Evolutionary conservation across 1,140 invertebrate genomes (phyloP).

Genomic region (Aculops lycopersici): DNA sequence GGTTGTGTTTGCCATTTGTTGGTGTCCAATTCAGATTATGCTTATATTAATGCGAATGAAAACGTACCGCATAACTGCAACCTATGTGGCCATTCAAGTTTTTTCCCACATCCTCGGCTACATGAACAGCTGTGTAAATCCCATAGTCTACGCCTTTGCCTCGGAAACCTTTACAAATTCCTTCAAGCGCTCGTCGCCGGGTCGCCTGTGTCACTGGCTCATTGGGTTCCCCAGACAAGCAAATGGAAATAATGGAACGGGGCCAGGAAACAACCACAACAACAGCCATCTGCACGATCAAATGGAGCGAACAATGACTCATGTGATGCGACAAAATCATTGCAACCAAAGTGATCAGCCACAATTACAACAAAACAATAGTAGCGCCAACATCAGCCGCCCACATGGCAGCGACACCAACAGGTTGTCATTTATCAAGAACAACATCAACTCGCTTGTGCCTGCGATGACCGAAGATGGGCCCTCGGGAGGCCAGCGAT

Average conservation of each 20-base stretch:
- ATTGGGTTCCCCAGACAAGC: too few species aligned
- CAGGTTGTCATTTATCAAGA: background rate
- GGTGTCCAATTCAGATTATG: conserved; percentile 67
- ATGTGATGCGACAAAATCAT: background rate
- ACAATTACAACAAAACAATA: background rate
- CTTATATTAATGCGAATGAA: conserved; percentile 39
- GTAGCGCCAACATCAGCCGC: too few species aligned
- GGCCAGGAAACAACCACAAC: too few species aligned
- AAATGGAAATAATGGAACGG: too few species aligned
- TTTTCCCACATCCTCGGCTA: conserved; percentile 59
- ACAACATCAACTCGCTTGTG: too few species aligned
- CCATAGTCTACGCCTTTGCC: conserved; percentile 27
- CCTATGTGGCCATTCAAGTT: conserved; percentile 39
- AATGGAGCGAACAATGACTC: background rate
- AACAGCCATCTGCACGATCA: too few species aligned
- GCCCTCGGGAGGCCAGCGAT: too few species aligned
- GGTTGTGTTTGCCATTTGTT: conserved; percentile 70
- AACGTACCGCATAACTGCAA: conserved; percentile 26
- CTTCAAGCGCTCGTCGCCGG: background rate
- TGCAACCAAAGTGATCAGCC: background rate
- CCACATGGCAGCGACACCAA: too few species aligned
- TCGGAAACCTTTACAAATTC: background rate
- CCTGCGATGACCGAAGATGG: too few species aligned
- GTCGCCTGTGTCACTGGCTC: too few species aligned
- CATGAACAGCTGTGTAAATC: conserved; percentile 74